Evolutionary conservation across 2,888 invertebrate species (phyloP), one percentile per base, ranked within the genome.

Genomic region (Perizoma affinitatum): DNA sequence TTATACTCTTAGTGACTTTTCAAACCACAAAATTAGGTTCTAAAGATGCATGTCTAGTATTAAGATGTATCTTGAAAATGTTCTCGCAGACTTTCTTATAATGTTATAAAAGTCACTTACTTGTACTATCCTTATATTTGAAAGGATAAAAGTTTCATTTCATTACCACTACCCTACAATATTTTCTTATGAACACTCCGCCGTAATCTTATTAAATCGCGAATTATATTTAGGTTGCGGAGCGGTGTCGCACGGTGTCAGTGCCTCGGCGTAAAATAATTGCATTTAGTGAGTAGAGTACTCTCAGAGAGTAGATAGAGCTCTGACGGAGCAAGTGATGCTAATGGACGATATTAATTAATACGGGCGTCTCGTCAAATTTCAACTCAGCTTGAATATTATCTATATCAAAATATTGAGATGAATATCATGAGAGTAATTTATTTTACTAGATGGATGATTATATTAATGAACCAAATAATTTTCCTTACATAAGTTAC

Each of bases 291-390:
- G 80, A 85, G 83, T 86, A 84, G 86, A 88, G 84, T 81, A 78
- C 74, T 80, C 79, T 77, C 76, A 45, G 58, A 75, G 79, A 80
- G 82, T 54, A 58, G 61, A 54, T 57, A 57, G 56, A 61, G 53
- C 53, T 41, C 42, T 61, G 57, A 80, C 82, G 79, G 75, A 83
- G 85, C 86, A 83, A 86, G 88, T 85, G 89, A 83, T 84, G 87
- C 87, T 90, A 90, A 90, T 90, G 89, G 90, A 88, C 85, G 85
- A 84, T 87, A 87, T 88, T 90, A 88, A 90, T 90, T 90, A 90
- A 87, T 85, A 82, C 83, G 75, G 80, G 82, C 84, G 80, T 86
- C 86, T 87, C 86, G 81, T 87, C 88, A 87, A 86, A 88, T 85
- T 86, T 85, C 80, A 78, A 78, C 80, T 80, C 75, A 73, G 78